Percentiles rank a stretch among this genome's conserved stretches.
Evolutionary conservation across 2,797 vertebrate species (phyloP).

Genomic region (Silurus lanzhouensis): DNA sequence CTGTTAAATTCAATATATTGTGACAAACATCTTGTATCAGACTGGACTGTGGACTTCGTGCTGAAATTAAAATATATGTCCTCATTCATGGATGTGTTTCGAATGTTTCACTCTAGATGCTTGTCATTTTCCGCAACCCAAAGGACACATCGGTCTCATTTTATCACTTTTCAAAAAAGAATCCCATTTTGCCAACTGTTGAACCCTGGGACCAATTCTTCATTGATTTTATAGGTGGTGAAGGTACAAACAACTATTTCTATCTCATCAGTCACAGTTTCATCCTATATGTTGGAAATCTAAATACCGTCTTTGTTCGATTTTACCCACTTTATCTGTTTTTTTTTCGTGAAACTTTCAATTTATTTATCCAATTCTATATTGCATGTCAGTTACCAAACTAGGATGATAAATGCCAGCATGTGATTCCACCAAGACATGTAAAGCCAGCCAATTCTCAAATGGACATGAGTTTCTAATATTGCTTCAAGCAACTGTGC

Average conservation of each 20-base stretch:
- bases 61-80: neutral
- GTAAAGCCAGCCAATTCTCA: neutral
- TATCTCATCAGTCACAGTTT: neutral
- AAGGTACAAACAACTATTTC: slow-evolving; percentile 65
- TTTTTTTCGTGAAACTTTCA: no score
- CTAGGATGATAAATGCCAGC: neutral
- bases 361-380: neutral
- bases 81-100: neutral
- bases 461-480: neutral
- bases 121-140: slow-evolving; percentile 82
- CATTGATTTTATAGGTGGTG: slow-evolving; percentile 77
- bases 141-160: slow-evolving; percentile 82
- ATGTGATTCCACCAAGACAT: neutral
- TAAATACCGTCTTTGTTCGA: neutral
- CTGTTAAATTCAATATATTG: neutral
- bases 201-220: slow-evolving; percentile 81
- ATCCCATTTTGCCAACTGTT: slow-evolving; percentile 69
- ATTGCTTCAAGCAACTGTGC: neutral
- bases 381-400: neutral
- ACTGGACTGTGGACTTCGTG: neutral
- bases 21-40: neutral
- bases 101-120: slow-evolving; percentile 64
- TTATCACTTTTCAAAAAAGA: slow-evolving; percentile 81
- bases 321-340: neutral
- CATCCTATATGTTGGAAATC: neutral